phyloP scores from a whole-genome alignment of 2,113 vertebrate species.

The Neodon shergylaensis region DNA sequence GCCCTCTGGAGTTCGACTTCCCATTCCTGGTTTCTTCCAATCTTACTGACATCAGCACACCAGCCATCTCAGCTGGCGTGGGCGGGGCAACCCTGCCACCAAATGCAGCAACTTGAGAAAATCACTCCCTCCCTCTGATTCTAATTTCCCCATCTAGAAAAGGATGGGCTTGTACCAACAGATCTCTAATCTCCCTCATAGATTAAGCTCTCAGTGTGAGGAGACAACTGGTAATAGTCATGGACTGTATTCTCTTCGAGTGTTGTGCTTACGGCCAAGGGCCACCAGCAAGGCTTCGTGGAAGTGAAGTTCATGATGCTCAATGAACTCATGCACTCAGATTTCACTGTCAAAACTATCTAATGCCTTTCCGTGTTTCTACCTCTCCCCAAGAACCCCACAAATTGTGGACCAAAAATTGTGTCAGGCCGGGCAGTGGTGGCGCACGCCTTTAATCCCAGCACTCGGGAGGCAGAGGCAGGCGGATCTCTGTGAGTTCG shows the following conservation, averaged over 20 bases:
- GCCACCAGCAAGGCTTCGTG: background rate
- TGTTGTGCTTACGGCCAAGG: background rate
- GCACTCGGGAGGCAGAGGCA: too few species aligned
- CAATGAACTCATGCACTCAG: background rate
- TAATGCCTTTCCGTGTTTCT: background rate
- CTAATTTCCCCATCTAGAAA: background rate
- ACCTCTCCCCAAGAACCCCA: background rate
- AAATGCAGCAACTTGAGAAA: background rate
- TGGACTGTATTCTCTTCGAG: background rate
- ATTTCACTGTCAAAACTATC: background rate
- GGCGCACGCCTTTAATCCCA: too few species aligned
- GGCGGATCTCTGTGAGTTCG: too few species aligned
- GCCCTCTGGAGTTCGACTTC: background rate
- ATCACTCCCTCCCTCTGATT: background rate
- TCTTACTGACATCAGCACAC: background rate
- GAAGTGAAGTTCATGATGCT: background rate
- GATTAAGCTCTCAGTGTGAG: background rate
- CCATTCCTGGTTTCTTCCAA: background rate
- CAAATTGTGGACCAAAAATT: background rate
- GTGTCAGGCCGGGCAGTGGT: too few species aligned
- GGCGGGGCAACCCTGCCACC: accelerated
- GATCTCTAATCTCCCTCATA: background rate
- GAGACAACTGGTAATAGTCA: background rate
- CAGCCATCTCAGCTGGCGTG: background rate
- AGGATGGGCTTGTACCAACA: background rate